Evolutionary conservation across 2,888 invertebrate species (phyloP).

Genomic region (Parapristionchus giblindavisi): DNA sequence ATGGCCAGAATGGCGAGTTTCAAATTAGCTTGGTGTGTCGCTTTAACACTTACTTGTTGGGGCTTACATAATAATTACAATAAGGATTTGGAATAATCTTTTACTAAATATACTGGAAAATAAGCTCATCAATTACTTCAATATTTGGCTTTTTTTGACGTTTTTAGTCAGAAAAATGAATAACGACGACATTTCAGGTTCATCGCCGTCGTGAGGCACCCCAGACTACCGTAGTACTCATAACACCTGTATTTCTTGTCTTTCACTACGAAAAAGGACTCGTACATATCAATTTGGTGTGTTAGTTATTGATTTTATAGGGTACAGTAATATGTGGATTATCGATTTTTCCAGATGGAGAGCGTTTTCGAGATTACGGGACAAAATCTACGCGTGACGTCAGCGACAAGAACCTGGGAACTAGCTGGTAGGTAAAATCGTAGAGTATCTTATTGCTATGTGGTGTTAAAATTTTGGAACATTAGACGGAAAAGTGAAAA

Average conservation of each 20-base stretch:
- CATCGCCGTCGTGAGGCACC: background rate
- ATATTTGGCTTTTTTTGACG: no score
- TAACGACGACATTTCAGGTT: slow-evolving; percentile 1
- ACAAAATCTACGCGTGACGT: slow-evolving; percentile 15
- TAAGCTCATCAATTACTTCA: no score
- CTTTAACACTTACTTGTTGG: no score
- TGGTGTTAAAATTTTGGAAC: no score
- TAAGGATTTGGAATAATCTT: no score
- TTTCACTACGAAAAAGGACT: slow-evolving; percentile 54
- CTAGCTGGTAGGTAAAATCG: slow-evolving; percentile 23
- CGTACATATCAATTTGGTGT: slow-evolving; percentile 53
- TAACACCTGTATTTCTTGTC: slow-evolving; percentile 54
- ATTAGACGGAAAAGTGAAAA: no score
- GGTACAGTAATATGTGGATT: background rate
- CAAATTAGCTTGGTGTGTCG: no score
- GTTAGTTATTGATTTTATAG: background rate
- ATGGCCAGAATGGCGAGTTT: no score
- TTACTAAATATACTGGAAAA: no score
- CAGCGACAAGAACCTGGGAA: slow-evolving; percentile 29
- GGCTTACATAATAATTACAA: no score
- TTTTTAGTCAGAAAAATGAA: background rate
- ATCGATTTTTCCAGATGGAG: slow-evolving; percentile 6
- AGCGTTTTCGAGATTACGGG: slow-evolving; percentile 20
- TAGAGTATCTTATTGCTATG: no score
- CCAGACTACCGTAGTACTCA: slow-evolving; percentile 44